phyloP scores from a whole-genome alignment of 2,888 invertebrate genomes.

The Synanthedon vespiformis region DNA sequence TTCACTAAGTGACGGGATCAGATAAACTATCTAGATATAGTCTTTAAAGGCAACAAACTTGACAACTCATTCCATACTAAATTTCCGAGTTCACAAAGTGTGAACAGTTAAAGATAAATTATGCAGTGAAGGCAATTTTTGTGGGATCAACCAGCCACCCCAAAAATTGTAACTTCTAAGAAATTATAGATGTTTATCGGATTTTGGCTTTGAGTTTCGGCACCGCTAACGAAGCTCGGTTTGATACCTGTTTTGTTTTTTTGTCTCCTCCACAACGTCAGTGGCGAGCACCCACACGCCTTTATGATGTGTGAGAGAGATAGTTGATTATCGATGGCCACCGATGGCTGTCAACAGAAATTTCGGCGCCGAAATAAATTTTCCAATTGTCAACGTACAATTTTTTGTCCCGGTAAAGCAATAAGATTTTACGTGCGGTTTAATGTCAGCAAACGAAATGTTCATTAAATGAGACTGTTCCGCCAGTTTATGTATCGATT shows the following conservation, averaged over 20 bases:
- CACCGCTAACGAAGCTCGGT: conserved; percentile 58
- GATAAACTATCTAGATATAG: conserved; percentile 32
- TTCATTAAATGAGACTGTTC: not conserved
- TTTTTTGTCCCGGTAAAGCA: not conserved
- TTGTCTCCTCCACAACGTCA: conserved; percentile 27
- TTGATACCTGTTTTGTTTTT: conserved; percentile 54
- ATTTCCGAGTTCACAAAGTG: conserved; percentile 40
- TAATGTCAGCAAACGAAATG: not conserved
- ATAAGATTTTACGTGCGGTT: not conserved
- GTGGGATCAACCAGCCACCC: conserved; percentile 28
- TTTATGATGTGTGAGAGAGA: conserved; percentile 42
- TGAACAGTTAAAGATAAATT: conserved; percentile 59
- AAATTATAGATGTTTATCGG: conserved; percentile 58
- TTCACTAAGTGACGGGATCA: conserved; percentile 33
- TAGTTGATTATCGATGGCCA: conserved; percentile 57
- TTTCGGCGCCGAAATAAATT: conserved; percentile 29
- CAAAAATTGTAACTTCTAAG: conserved; percentile 44
- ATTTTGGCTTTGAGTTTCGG: conserved; percentile 49
- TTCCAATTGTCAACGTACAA: conserved; percentile 2
- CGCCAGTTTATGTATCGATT: conserved; percentile 10
- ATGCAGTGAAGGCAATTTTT: conserved; percentile 41
- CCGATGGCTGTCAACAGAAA: conserved; percentile 46
- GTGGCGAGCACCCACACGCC: conserved; percentile 33
- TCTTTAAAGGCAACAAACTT: conserved; percentile 35
- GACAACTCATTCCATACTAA: conserved; percentile 51